Base-by-base conservation (phyloP, 2,888 invertebrate species). In the Leucozona laternaria region DNA sequence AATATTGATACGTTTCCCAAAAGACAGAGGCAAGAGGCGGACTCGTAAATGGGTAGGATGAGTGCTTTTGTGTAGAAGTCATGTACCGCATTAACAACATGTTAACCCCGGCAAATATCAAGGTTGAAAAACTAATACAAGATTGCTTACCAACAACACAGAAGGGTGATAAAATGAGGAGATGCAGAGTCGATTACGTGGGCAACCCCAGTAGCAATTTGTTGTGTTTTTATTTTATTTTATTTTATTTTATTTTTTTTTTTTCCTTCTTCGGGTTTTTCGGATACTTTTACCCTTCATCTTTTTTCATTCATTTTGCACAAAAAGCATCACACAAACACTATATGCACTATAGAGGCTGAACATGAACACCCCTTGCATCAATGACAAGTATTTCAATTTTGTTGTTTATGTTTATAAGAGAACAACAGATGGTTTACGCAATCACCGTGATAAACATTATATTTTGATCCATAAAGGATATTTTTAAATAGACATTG, bases 161-260 rank as follows among this genome's bases (percentile, higher is more conserved):
- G 15, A 15, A 68, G 85, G 86, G 86, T 82, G 86, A 86, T 86
- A 82, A 86, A 86, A 86, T 77, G 82, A 79, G 78, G 78, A 86
- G 83, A 91, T 92, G 90, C 90, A 90, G 91, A 91, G 92, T 91
- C 91, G 91, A 92, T 92, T 92, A 92, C 91, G 92, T 91, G 92
- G 91, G 90, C 91, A 91, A 91, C 92, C 92, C 92, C 92, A 91
- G 91, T 90, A 91, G 91, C 92, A 92, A 92, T 92, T 92, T 92
- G 91, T 92, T 91, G 90, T 90, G 91, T 89, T 90, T 90, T 90
- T 90, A 91, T 91, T 92, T 91, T 91, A 91, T 90, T 91, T 50
- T 50, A 48, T 50, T 50, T 11, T 20, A 89, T 90, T 89, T 90
- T 90, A 89, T 90, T 90, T 91, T 89, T 90, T 89, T 90, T 37